A percentile compares a stretch with the other conserved stretches of the same genome.
Conservation (phyloP, 2,797 vertebrate species). For the Acanthurus tractus region DNA sequence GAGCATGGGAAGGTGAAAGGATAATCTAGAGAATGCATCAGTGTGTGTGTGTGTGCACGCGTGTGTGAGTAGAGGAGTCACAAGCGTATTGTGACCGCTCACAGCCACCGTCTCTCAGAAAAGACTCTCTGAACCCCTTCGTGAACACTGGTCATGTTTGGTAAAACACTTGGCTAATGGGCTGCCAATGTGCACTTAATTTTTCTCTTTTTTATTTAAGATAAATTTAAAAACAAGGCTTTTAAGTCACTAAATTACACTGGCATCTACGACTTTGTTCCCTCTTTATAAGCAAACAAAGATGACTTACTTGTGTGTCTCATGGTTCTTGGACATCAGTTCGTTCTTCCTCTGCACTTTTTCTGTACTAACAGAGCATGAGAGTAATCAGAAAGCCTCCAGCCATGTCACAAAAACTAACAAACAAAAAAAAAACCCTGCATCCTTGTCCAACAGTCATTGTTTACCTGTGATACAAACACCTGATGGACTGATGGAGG, state of each 20-base stretch:
- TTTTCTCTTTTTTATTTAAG: neutral
- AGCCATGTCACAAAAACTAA: too few relatives aligned
- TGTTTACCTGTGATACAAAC: neutral
- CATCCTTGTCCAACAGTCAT: neutral
- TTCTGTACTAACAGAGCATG: too few relatives aligned
- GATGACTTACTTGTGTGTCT: too few relatives aligned
- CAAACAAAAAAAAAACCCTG: too few relatives aligned
- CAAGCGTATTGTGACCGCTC: conserved; percentile 8
- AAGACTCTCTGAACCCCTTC: conserved; percentile 3
- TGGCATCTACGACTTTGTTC: neutral
- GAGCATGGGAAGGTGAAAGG: conserved; percentile 2
- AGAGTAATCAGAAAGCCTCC: too few relatives aligned
- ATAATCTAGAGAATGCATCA: conserved; percentile 41
- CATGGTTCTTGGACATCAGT: too few relatives aligned
- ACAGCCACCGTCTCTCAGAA: conserved; percentile 2
- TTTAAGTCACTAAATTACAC: neutral
- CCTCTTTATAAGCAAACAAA: neutral
- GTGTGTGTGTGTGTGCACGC: conserved; percentile 1
- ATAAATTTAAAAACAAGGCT: neutral
- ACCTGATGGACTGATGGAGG: neutral
- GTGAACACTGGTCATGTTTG: conserved; percentile 1
- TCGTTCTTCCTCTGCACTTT: too few relatives aligned
- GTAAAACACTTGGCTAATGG: neutral
- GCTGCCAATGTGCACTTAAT: neutral
- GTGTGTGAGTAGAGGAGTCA: neutral